These are phyloP conservation scores for Eulemur coronatus DNA, from an alignment of 2,797 vertebrate genomes.

Conservation along the genomic window DNA sequence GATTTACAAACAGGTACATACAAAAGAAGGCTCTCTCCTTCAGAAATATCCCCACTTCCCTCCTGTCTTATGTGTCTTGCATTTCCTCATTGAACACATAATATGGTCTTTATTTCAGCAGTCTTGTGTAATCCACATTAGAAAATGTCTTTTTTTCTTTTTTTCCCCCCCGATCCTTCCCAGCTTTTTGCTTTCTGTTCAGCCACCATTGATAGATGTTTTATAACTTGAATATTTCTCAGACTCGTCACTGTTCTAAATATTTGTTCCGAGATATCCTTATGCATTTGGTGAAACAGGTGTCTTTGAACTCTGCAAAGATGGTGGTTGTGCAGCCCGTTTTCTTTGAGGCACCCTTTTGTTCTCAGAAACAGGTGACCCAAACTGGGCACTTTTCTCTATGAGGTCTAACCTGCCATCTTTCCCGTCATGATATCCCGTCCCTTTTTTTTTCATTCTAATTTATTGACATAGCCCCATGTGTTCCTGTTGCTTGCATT, in stretches of 20 bases:
- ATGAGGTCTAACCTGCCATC: not conserved
- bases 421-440: not conserved
- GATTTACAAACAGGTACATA: not conserved
- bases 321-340: not conserved
- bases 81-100: not conserved
- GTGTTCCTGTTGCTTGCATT: not conserved
- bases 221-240: not conserved
- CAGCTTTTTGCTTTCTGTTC: conserved; percentile 13
- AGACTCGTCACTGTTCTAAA: not conserved
- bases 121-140: not conserved
- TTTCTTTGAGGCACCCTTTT: not conserved
- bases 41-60: not conserved
- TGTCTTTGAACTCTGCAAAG: not conserved
- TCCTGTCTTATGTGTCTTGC: not conserved
- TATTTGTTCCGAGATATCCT: not conserved
- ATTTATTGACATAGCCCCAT: accelerated
- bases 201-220: not conserved
- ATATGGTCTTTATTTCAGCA: not conserved
- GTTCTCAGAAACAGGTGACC: not conserved
- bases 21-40: not conserved
- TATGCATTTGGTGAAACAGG: not conserved
- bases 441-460: not conserved
- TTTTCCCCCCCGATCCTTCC: not conserved
- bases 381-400: not conserved
- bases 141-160: not conserved